Conservation (phyloP, 2,888 invertebrate species). For the Isotomurus palustris region DNA sequence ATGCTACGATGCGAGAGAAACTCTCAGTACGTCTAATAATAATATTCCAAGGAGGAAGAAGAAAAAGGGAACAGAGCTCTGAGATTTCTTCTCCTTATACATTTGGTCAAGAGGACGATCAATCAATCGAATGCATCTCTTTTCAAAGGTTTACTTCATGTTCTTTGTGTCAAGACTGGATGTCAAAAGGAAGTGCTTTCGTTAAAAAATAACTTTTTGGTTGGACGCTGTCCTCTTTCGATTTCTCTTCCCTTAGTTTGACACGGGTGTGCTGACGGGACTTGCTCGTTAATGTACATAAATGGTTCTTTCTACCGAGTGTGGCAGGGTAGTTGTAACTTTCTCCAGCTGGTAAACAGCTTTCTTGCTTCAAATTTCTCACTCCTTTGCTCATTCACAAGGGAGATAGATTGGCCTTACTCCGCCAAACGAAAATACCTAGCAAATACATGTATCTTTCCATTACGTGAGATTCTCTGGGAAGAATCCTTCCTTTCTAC, state of each 20-base stretch:
- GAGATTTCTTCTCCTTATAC: slow-evolving; percentile 20
- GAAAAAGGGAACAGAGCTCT: too few relatives aligned
- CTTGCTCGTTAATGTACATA: slow-evolving; percentile 10
- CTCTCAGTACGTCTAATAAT: too few relatives aligned
- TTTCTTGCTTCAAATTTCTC: background rate
- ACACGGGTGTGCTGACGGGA: background rate
- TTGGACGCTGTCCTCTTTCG: slow-evolving; percentile 10
- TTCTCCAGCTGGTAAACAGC: background rate
- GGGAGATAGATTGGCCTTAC: background rate
- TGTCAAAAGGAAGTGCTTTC: slow-evolving; percentile 36
- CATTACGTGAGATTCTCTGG: too few relatives aligned
- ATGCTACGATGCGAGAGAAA: background rate
- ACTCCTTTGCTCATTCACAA: background rate
- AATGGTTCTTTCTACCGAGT: slow-evolving; percentile 6
- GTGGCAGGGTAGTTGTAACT: background rate
- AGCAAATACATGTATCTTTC: too few relatives aligned
- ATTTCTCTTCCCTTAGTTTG: background rate
- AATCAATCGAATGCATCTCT: slow-evolving; percentile 21
- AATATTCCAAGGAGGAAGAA: too few relatives aligned
- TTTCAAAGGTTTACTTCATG: slow-evolving; percentile 9
- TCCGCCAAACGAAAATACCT: too few relatives aligned
- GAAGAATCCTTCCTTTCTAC: too few relatives aligned
- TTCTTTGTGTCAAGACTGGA: slow-evolving; percentile 30
- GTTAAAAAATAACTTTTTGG: slow-evolving; percentile 17
- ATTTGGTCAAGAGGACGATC: slow-evolving; percentile 38